These are phyloP conservation scores for Aepyceros melampus DNA, from an alignment of 2,113 vertebrate species.

Conservation along the genomic window DNA sequence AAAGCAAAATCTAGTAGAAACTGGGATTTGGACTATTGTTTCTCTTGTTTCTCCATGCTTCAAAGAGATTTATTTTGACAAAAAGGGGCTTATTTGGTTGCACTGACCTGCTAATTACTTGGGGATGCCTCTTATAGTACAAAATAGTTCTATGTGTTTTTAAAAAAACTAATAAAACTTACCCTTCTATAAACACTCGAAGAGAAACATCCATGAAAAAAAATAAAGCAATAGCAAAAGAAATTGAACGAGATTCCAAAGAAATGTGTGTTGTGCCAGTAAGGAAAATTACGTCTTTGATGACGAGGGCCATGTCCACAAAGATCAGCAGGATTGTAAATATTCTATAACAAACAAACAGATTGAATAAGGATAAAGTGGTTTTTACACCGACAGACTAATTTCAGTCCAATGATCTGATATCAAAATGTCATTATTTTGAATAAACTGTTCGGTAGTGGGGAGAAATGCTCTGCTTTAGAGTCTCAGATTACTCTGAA, in stretches of 20 bases:
- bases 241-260: slow-evolving; percentile 79
- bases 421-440: not conserved
- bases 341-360: slow-evolving; percentile 79
- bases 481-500: not conserved
- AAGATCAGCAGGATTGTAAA: slow-evolving; percentile 91
- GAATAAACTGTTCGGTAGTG: not conserved
- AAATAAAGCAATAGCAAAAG: slow-evolving; percentile 91
- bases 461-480: not conserved
- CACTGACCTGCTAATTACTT: not conserved
- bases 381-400: not conserved
- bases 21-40: not conserved
- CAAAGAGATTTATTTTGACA: not conserved
- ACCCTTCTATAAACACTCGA: slow-evolving; percentile 92
- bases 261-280: slow-evolving; percentile 55
- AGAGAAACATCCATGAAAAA: slow-evolving; percentile 91
- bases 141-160: not conserved
- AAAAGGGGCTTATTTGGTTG: not conserved
- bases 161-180: slow-evolving; percentile 69
- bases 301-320: slow-evolving; percentile 87
- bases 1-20: not conserved
- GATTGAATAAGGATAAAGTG: not conserved
- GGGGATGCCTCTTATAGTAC: not conserved
- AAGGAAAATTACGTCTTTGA: slow-evolving; percentile 82
- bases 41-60: not conserved
- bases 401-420: not conserved